Evolutionary conservation across 2,113 vertebrate species (phyloP), one percentile per base, ranked within the genome.

Genomic region (Addax nasomaculatus): DNA sequence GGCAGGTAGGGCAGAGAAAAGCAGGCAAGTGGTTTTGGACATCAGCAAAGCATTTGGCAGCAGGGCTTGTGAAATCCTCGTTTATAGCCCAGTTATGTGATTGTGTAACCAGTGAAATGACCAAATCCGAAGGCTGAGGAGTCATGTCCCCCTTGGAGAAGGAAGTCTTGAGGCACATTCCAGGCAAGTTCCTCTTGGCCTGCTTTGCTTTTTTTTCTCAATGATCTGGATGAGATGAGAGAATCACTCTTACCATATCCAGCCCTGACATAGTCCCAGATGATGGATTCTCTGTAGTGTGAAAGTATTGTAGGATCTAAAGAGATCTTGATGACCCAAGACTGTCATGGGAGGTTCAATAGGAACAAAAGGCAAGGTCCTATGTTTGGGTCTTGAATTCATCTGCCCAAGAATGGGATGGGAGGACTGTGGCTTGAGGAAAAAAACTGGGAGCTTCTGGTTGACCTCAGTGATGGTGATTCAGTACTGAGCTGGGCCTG

Each of bases 61-160:
- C n/a, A 6, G 80, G 73, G 76, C 36, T 78, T 90, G 73, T 92
- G 91, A 87, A 97, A 89, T 58, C 45, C 64, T 97, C 53, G 3
- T 95, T 96, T 85, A 90, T 53, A 87, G 76, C 80, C 85, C 58
- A 85, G 90, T 93, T 96, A 76, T 49, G 47, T 76, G 95, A 67
- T 89, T 94, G 67, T 95, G 64, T 88, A 92, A 85, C 80, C 81
- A 93, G 80, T 95, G 80, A 95, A 90, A 94, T 33, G 78, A 85
- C 87, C 84, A 36, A 89, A 87, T 93, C 47, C 60, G 88, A 87
- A 96, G 95, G 81, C 88, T 53, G 15, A 76, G 85, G 85, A 89
- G 67, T 84, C 88, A 67, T 80, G 60, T 17, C 85, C 10, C 83
- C 30, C n/a, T 95, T 14, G 33, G 55, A 90, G 85, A 94, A 33